Conservation (phyloP, 2,888 invertebrate species). For the Drosophila setosimentum region DNA sequence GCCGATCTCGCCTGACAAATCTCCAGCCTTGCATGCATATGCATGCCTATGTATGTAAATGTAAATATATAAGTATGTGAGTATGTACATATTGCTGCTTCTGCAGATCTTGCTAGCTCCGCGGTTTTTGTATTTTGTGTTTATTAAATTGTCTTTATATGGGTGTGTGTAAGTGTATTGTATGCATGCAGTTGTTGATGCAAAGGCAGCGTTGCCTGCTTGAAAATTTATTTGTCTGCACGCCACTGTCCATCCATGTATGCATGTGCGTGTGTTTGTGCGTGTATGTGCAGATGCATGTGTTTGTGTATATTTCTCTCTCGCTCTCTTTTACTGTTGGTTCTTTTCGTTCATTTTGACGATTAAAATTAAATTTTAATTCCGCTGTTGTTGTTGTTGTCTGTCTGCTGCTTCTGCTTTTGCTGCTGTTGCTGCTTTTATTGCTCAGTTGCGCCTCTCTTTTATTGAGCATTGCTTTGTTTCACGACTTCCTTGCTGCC, state of each 20-base stretch:
- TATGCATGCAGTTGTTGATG: slow-evolving; percentile 37
- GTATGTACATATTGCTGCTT: slow-evolving; percentile 20
- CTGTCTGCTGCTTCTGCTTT: slow-evolving; percentile 39
- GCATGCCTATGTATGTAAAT: slow-evolving; percentile 4
- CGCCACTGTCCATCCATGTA: slow-evolving; percentile 69
- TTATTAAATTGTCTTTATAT: slow-evolving; percentile 68
- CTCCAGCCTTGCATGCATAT: slow-evolving; percentile 52
- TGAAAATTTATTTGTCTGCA: slow-evolving; percentile 78
- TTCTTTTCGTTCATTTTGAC: slow-evolving; percentile 71
- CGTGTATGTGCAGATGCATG: slow-evolving; percentile 30
- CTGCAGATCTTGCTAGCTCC: slow-evolving; percentile 55
- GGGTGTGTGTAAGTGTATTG: slow-evolving; percentile 11
- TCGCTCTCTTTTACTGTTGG: slow-evolving; percentile 28
- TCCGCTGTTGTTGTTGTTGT: slow-evolving; percentile 55
- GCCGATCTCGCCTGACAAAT: slow-evolving; percentile 68
- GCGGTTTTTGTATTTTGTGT: slow-evolving; percentile 68
- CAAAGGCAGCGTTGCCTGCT: slow-evolving; percentile 42
- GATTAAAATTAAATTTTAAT: slow-evolving; percentile 80
- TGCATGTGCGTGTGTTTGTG: slow-evolving; percentile 20
- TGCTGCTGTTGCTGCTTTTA: slow-evolving; percentile 37
- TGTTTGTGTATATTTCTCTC: slow-evolving; percentile 37
- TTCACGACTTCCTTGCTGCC: slow-evolving; percentile 76
- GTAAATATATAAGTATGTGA: not conserved
- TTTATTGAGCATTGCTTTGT: slow-evolving; percentile 71
- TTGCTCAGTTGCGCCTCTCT: slow-evolving; percentile 46